Conservation (phyloP, 2,797 vertebrate species). For the Leptodactylus fallax region DNA sequence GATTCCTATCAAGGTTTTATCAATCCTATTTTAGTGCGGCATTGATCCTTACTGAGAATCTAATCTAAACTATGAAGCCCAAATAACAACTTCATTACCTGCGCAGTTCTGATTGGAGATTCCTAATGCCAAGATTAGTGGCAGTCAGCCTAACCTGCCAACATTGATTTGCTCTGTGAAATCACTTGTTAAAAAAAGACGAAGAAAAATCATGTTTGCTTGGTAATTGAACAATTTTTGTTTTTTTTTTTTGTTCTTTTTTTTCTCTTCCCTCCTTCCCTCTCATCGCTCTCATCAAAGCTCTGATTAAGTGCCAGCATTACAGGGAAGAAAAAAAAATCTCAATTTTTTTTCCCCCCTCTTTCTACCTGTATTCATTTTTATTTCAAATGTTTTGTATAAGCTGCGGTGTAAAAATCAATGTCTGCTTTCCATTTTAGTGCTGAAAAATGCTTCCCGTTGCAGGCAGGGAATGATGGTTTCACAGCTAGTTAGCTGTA, state of each 20-base stretch:
- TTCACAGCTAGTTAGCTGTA: slow-evolving; percentile 99
- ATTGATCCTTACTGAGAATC: slow-evolving; percentile 98
- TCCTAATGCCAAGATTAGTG: slow-evolving; percentile 99
- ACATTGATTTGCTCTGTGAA: slow-evolving; percentile 98
- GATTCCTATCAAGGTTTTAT: slow-evolving; percentile 98
- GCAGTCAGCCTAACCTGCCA: slow-evolving; percentile 97
- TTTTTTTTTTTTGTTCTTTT: slow-evolving; percentile 75
- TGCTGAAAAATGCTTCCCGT: slow-evolving; percentile 83
- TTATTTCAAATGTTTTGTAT: slow-evolving; percentile 81
- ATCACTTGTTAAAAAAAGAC: slow-evolving; percentile 89
- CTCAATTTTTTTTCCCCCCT: slow-evolving; percentile 73
- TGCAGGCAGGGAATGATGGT: slow-evolving; percentile 92
- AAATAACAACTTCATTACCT: slow-evolving; percentile 99
- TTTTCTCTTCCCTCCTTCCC: slow-evolving; percentile 68
- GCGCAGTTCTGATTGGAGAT: slow-evolving; percentile 95
- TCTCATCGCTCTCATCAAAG: slow-evolving; percentile 77
- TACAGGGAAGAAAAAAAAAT: slow-evolving; percentile 77
- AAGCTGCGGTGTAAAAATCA: slow-evolving; percentile 76
- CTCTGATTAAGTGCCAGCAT: slow-evolving; percentile 94
- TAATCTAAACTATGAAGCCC: slow-evolving; percentile 99
- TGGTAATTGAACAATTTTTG: slow-evolving; percentile 95
- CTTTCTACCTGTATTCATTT: slow-evolving; percentile 75
- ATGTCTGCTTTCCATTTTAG: slow-evolving; percentile 83
- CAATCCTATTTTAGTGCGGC: slow-evolving; percentile 96
- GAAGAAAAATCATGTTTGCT: slow-evolving; percentile 88